phyloP scores from a whole-genome alignment of 2,888 invertebrate species.

The Sylvicola fuscatus region DNA sequence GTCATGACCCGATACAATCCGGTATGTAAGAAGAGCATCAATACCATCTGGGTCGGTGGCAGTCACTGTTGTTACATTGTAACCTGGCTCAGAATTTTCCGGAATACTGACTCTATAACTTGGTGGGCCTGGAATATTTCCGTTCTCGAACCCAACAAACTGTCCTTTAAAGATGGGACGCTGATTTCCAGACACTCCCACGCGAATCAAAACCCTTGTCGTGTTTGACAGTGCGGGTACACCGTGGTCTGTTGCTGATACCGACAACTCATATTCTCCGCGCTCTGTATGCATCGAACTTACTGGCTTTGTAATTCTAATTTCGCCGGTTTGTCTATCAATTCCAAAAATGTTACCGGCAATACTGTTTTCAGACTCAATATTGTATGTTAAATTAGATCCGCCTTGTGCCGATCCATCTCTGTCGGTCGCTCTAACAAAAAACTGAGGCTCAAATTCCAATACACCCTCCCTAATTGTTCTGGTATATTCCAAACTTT shows the following conservation, averaged over 20 bases:
- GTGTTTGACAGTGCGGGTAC: slow-evolving; percentile 42
- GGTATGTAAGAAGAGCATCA: slow-evolving; percentile 44
- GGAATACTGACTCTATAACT: slow-evolving; percentile 47
- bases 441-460: slow-evolving; percentile 59
- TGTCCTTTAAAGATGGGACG: slow-evolving; percentile 60
- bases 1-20: slow-evolving; percentile 48
- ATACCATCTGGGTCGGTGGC: slow-evolving; percentile 65
- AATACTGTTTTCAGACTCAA: slow-evolving; percentile 47
- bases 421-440: slow-evolving; percentile 54
- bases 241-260: slow-evolving; percentile 53
- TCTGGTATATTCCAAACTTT: slow-evolving; percentile 44
- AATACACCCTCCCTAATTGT: slow-evolving; percentile 57
- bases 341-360: slow-evolving; percentile 41
- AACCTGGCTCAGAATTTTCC: slow-evolving; percentile 47
- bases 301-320: slow-evolving; percentile 38
- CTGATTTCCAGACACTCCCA: slow-evolving; percentile 61
- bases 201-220: slow-evolving; percentile 43
- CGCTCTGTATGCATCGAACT: slow-evolving; percentile 52
- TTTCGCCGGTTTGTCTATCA: slow-evolving; percentile 47
- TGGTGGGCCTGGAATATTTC: slow-evolving; percentile 41
- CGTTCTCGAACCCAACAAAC: slow-evolving; percentile 32
- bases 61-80: slow-evolving; percentile 44
- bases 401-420: slow-evolving; percentile 56
- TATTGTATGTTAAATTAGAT: slow-evolving; percentile 40
- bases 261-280: slow-evolving; percentile 46